Evolutionary conservation across 2,888 invertebrate species (phyloP).

Genomic region (Loripinus fragilis): DNA sequence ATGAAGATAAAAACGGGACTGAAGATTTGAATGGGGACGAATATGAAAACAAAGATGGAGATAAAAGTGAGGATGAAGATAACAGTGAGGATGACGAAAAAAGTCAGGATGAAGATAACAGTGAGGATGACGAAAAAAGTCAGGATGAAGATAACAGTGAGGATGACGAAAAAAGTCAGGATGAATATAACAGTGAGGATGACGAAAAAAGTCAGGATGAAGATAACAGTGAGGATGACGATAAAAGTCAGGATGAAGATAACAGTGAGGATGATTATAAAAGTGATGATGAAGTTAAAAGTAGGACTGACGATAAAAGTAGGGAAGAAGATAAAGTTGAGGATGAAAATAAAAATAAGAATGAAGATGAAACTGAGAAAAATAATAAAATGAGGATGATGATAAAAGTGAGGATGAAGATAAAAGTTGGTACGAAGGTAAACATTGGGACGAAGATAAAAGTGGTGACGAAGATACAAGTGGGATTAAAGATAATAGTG

Average conservation of each 20-base stretch:
- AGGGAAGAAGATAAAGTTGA: background rate
- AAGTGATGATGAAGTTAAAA: background rate
- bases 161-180: too few relatives aligned
- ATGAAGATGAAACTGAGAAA: constrained; percentile 7
- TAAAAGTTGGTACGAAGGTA: constrained; percentile 16
- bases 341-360: background rate
- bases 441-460: constrained; percentile 24
- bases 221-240: too few relatives aligned
- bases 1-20: background rate
- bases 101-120: too few relatives aligned
- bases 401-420: background rate
- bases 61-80: background rate
- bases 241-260: too few relatives aligned
- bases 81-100: too few relatives aligned
- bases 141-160: too few relatives aligned
- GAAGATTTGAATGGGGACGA: background rate
- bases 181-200: too few relatives aligned
- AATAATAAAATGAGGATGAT: constrained; percentile 4
- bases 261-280: too few relatives aligned
- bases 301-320: background rate
- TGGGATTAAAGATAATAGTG: constrained; percentile 13
- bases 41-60: background rate
- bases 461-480: background rate
- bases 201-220: too few relatives aligned
- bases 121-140: too few relatives aligned